Percentiles rank a stretch among this genome's conserved stretches.
Evolutionary conservation across 2,113 vertebrate species (phyloP).

Genomic region (Brachirus orientalis): DNA sequence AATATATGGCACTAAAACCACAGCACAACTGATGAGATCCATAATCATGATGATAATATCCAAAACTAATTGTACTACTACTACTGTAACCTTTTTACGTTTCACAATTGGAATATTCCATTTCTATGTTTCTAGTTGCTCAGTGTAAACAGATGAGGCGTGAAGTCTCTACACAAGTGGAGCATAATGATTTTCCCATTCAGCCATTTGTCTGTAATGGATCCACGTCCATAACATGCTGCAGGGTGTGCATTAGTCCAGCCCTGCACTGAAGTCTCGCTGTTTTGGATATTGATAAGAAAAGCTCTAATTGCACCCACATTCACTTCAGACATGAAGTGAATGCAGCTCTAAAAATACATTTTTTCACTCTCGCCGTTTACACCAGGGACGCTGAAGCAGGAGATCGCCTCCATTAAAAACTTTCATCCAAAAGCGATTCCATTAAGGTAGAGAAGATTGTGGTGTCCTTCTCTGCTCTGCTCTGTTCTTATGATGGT

Average conservation of each 20-base stretch:
- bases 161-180: conserved; percentile 2
- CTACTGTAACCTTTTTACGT: no score
- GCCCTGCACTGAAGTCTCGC: no score
- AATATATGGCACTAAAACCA: no score
- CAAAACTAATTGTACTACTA: not conserved
- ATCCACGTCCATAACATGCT: not conserved
- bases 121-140: not conserved
- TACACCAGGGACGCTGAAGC: not conserved
- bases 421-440: not conserved
- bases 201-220: conserved; percentile 14
- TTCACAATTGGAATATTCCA: no score
- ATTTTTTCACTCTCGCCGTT: not conserved
- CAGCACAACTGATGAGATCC: not conserved
- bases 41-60: no score
- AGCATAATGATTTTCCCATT: conserved; percentile 33
- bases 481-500: no score
- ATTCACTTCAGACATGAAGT: not conserved
- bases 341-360: conserved; percentile 29
- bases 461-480: not conserved
- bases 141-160: not conserved
- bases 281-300: no score
- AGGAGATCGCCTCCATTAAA: not conserved
- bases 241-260: no score
- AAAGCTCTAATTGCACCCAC: not conserved
- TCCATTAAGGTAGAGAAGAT: not conserved